These are phyloP conservation scores for Enteromius afrohamiltoni DNA, from an alignment of 2,797 vertebrate genomes.

Conservation along the genomic window DNA sequence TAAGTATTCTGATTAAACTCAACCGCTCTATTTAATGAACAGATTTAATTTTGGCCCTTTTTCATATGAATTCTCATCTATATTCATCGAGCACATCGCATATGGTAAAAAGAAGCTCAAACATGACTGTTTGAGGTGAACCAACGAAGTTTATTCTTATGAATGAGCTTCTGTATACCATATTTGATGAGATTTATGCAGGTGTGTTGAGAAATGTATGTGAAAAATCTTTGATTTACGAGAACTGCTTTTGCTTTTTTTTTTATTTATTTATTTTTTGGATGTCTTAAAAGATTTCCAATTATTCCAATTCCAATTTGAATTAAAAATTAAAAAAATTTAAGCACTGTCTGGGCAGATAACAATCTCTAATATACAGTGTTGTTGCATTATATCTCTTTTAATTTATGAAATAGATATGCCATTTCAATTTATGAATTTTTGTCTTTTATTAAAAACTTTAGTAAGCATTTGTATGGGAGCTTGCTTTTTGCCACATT, in stretches of 20 bases:
- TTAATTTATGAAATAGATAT: neutral
- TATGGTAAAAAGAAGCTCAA: neutral
- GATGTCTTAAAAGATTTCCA: too few species aligned
- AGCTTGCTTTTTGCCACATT: neutral
- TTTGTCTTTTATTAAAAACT: neutral
- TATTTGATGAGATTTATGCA: neutral
- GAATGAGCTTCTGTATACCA: neutral
- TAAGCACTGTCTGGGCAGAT: neutral
- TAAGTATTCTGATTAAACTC: neutral
- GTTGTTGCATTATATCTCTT: neutral
- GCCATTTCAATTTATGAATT: too few species aligned
- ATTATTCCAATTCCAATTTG: too few species aligned
- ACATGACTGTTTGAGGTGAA: too few species aligned
- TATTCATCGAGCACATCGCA: neutral
- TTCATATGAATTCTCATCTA: neutral
- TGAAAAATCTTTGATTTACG: neutral
- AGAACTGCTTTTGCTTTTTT: neutral
- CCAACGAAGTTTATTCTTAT: neutral
- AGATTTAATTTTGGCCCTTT: neutral
- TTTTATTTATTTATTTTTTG: neutral
- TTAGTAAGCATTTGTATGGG: neutral
- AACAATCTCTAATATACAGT: neutral
- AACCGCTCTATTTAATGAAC: neutral
- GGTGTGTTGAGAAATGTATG: neutral
- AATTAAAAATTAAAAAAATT: too few species aligned